A percentile compares a stretch with the other conserved stretches of the same genome.
Conservation (phyloP, 2,888 invertebrate genomes). For the Adela reaumurella region DNA sequence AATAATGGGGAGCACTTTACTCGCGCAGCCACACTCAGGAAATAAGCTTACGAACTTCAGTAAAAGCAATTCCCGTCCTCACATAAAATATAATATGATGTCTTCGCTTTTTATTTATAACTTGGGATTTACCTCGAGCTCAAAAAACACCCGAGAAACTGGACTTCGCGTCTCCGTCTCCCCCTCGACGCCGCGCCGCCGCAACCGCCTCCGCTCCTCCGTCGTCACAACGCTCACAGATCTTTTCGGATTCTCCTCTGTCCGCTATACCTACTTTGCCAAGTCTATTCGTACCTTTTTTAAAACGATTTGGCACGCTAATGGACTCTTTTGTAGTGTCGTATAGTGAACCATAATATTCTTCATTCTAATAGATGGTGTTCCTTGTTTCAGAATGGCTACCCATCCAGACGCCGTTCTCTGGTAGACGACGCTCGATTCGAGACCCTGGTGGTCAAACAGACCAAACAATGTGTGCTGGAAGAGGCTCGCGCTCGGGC, state of each 20-base stretch:
- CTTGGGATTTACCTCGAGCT: conserved; percentile 20
- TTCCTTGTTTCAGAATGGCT: conserved; percentile 81
- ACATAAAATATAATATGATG: conserved; percentile 50
- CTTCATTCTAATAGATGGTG: conserved; percentile 3
- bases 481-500: conserved; percentile 87
- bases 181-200: too few species aligned
- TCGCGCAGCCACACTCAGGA: conserved; percentile 47
- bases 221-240: too few species aligned
- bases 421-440: conserved; percentile 97
- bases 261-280: too few species aligned
- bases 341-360: too few species aligned
- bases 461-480: conserved; percentile 88
- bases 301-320: too few species aligned
- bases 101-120: conserved; percentile 49
- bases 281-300: too few species aligned
- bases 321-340: too few species aligned
- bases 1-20: conserved; percentile 53
- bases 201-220: too few species aligned
- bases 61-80: conserved; percentile 52
- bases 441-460: conserved; percentile 93
- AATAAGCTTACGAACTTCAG: conserved; percentile 53
- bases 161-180: too few species aligned
- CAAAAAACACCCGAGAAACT: too few species aligned
- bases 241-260: too few species aligned
- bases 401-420: conserved; percentile 91